Conservation (phyloP, 2,797 vertebrate species). For the Tragopan temminckii region DNA sequence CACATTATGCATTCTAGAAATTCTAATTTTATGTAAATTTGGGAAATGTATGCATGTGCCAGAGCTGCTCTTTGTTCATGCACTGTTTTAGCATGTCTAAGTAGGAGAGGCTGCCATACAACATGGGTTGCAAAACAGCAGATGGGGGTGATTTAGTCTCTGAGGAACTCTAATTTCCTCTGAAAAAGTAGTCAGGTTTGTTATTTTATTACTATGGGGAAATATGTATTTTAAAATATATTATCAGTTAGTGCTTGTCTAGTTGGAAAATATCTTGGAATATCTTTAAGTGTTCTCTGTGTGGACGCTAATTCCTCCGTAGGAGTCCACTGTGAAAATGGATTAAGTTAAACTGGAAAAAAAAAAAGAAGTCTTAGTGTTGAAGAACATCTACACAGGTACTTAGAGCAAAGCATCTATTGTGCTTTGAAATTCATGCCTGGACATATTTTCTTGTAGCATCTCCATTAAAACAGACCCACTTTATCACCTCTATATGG, state of each 20-base stretch:
- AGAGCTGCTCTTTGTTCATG: slow-evolving; percentile 77
- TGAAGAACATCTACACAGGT: slow-evolving; percentile 37
- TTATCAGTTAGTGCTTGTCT: slow-evolving; percentile 52
- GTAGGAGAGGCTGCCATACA: slow-evolving; percentile 76
- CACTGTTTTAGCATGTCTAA: slow-evolving; percentile 79
- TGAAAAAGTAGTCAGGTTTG: slow-evolving; percentile 70
- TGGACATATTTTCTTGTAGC: slow-evolving; percentile 44
- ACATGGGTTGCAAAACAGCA: slow-evolving; percentile 73
- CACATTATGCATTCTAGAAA: slow-evolving; percentile 77
- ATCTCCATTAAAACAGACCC: neutral
- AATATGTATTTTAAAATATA: slow-evolving; percentile 59
- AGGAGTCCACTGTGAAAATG: slow-evolving; percentile 68
- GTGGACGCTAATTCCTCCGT: slow-evolving; percentile 55
- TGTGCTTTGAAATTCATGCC: slow-evolving; percentile 49
- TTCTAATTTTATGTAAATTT: slow-evolving; percentile 81
- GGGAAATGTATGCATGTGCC: slow-evolving; percentile 74
- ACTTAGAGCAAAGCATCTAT: slow-evolving; percentile 38
- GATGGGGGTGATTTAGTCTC: slow-evolving; percentile 77
- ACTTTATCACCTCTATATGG: slow-evolving; percentile 4
- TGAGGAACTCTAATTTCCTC: slow-evolving; percentile 73
- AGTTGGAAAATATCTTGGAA: slow-evolving; percentile 41
- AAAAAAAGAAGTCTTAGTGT: neutral
- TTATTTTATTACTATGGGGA: slow-evolving; percentile 67
- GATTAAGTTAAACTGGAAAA: slow-evolving; percentile 56
- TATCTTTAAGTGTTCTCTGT: slow-evolving; percentile 37